phyloP scores from a whole-genome alignment of 2,797 vertebrate genomes.

The Melanotaenia maccullochi region DNA sequence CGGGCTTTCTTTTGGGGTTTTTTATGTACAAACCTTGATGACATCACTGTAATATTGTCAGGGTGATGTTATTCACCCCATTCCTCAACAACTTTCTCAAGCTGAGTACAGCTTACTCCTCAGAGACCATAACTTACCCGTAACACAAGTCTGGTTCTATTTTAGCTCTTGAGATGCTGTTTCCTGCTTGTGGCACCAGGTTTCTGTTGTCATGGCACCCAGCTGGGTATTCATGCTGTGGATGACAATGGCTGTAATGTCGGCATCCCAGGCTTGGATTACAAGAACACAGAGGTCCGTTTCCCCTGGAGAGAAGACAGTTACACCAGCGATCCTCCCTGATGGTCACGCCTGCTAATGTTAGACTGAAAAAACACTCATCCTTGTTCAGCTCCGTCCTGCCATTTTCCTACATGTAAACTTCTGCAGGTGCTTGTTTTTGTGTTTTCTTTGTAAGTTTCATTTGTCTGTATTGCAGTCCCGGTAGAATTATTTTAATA shows the following conservation, averaged over 20 bases:
- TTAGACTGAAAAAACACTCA: slow-evolving; percentile 67
- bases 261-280: slow-evolving; percentile 73
- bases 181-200: slow-evolving; percentile 45
- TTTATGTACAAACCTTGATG: not conserved
- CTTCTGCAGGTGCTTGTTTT: slow-evolving; percentile 23
- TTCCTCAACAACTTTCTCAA: not conserved
- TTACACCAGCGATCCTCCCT: slow-evolving; percentile 55
- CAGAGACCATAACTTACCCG: slow-evolving; percentile 2
- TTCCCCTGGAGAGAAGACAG: slow-evolving; percentile 68
- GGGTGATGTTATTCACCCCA: slow-evolving; percentile 1
- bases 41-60: not conserved
- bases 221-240: slow-evolving; percentile 73
- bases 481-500: not conserved
- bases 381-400: slow-evolving; percentile 18
- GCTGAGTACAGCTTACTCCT: not conserved
- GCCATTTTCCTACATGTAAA: slow-evolving; percentile 47
- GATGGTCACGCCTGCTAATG: slow-evolving; percentile 71
- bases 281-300: slow-evolving; percentile 75
- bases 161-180: slow-evolving; percentile 29
- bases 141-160: slow-evolving; percentile 26
- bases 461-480: not conserved
- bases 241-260: slow-evolving; percentile 83
- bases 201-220: slow-evolving; percentile 77
- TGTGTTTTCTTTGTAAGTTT: not conserved
- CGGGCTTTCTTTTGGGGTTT: not conserved